Base-by-base conservation (phyloP, 2,113 vertebrate species). In the Corythornis cristatus region DNA sequence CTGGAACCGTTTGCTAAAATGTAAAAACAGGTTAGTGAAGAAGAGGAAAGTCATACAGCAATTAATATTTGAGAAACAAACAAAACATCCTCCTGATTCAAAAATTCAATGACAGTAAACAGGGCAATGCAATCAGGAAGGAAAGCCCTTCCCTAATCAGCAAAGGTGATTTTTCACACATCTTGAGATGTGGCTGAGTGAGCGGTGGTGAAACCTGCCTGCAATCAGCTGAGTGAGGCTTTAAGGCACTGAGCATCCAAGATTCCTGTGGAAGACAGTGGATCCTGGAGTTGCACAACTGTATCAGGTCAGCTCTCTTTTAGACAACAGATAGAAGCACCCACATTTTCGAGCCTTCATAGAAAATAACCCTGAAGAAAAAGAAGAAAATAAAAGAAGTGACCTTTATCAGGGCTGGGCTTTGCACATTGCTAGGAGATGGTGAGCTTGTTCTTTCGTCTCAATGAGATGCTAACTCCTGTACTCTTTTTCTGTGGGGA, bases 31-130 rank as follows among this genome's bases (percentile, higher is more conserved):
- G 89, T 92, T 97, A 94, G 95, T 12, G 43, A 95, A 93, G 91
- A 94, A 96, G 82, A 82, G 86, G 79, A 95, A 96, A 96, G 96
- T 95, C 80, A 97, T 60, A 75, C 14, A 77, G 95, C 94, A 96
- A 93, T 97, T 97, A 96, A 95, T 96, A 92, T 92, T 46, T 61
- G 86, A 95, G 86, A 94, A 93, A 95, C 81, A 95, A 95, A 95
- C 93, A 92, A 90, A 94, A 72, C 73, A 65, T 97, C 77, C 88
- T 91, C 75, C 65, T 66, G 87, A 95, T 95, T 96, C 68, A 96
- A 92, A 84, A 95, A 94, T 92, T 96, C 97, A 96, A 93, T 83
- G 93, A 95, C 91, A 85, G 87, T 94, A 97, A 97, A 96, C 93
- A 95, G 95, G 94, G 78, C 81, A 89, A 92, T 72, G 83, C 88